phyloP scores from a whole-genome alignment of 2,113 vertebrate species.

The Terrapene triunguis region DNA sequence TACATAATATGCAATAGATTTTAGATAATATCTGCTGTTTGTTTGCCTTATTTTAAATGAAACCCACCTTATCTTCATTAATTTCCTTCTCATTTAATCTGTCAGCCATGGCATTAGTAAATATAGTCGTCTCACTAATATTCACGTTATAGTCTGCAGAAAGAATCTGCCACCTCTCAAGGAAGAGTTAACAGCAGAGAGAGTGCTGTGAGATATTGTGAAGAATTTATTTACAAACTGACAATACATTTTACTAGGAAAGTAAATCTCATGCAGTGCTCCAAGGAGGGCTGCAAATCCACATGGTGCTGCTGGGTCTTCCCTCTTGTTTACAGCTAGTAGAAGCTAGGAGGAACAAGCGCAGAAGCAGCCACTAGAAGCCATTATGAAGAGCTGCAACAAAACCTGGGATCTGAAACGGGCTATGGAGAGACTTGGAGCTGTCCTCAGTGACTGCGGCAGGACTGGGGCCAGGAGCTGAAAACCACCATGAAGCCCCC shows the following conservation, averaged over 20 bases:
- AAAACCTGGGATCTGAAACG: not conserved
- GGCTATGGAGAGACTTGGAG: not conserved
- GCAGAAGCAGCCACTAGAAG: not conserved
- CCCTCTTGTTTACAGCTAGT: not conserved
- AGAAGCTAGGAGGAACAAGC: not conserved
- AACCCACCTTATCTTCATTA: slow-evolving; percentile 28
- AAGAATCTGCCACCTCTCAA: not conserved
- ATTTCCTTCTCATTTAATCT: slow-evolving; percentile 29
- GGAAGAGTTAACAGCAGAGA: not conserved
- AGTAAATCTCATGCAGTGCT: not conserved
- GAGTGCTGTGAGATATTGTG: not conserved
- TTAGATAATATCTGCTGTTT: slow-evolving; percentile 39
- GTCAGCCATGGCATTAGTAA: slow-evolving; percentile 19
- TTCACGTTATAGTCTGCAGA: not conserved
- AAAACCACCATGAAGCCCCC: rapidly evolving
- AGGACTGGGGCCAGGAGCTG: not conserved
- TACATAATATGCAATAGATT: slow-evolving; percentile 21
- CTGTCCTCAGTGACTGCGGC: not conserved
- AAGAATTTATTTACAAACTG: not conserved
- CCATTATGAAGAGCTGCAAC: not conserved
- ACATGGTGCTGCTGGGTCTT: not conserved
- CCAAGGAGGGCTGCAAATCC: not conserved
- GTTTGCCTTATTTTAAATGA: slow-evolving; percentile 35
- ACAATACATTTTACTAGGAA: not conserved
- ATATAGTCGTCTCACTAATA: slow-evolving; percentile 31